phyloP scores from a whole-genome alignment of 2,888 invertebrate species.

The Autographa pulchrina region DNA sequence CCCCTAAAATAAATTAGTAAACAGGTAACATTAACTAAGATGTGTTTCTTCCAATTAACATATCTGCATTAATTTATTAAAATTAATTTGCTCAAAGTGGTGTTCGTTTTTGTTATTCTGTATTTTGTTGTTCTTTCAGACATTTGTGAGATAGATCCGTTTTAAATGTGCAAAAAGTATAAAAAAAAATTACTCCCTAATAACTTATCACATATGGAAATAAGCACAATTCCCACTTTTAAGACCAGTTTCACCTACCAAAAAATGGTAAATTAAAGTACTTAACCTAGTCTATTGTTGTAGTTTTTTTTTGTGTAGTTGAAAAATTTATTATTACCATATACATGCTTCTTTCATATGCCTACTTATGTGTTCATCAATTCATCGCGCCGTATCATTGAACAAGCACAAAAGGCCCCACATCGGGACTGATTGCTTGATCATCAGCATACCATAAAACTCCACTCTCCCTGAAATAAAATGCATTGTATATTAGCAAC shows the following conservation, averaged over 20 bases:
- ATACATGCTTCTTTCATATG: not conserved
- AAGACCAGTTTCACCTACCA: too few relatives aligned
- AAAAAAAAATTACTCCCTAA: too few relatives aligned
- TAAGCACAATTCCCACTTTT: too few relatives aligned
- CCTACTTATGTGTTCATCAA: not conserved
- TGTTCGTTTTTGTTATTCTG: not conserved
- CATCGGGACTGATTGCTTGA: constrained; percentile 33
- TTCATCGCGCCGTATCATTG: not conserved
- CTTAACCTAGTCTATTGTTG: too few relatives aligned
- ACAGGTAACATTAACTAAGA: not conserved
- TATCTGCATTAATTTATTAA: not conserved
- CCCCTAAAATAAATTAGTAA: not conserved
- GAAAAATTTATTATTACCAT: not conserved
- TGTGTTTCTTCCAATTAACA: not conserved
- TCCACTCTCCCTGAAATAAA: constrained; percentile 21
- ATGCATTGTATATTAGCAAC: constrained; percentile 24
- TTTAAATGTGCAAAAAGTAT: not conserved
- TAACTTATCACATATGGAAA: too few relatives aligned
- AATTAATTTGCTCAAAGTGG: not conserved
- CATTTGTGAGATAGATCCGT: not conserved
- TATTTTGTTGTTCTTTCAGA: not conserved
- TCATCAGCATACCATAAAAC: constrained; percentile 20
- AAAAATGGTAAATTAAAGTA: too few relatives aligned
- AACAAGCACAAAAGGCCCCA: not conserved
- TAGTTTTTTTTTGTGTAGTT: too few relatives aligned